phyloP scores from a whole-genome alignment of 2,113 vertebrate genomes.

The Pseudorasbora parva region DNA sequence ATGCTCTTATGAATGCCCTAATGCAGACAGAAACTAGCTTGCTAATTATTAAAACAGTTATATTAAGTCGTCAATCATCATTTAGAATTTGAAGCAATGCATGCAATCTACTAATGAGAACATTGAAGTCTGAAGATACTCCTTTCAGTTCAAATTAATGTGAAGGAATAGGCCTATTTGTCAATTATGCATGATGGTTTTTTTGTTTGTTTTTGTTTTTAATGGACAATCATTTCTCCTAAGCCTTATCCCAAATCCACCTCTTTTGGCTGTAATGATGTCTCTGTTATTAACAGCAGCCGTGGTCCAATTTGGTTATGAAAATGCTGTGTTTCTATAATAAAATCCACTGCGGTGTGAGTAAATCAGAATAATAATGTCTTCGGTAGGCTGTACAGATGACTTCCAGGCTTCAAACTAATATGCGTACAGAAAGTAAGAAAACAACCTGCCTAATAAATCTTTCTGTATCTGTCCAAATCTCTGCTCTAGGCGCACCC shows the following conservation, averaged over 20 bases:
- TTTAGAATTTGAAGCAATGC: background rate
- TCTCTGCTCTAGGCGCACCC: background rate
- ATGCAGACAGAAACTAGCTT: background rate
- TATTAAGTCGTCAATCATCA: background rate
- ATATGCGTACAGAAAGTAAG: background rate
- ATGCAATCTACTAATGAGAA: background rate
- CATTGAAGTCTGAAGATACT: background rate
- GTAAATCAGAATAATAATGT: slow-evolving; percentile 22
- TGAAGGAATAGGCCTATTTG: background rate
- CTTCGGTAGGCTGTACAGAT: background rate
- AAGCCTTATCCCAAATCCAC: background rate
- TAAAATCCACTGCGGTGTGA: slow-evolving; percentile 2
- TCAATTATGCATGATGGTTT: background rate
- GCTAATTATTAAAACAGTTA: background rate
- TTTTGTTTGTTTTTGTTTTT: no score
- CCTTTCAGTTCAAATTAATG: background rate
- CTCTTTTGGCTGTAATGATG: background rate
- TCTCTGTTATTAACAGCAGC: background rate
- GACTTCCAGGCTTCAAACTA: background rate
- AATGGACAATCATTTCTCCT: background rate
- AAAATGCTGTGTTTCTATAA: background rate
- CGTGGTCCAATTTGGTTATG: background rate
- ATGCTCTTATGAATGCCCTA: background rate
- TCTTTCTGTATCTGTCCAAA: background rate
- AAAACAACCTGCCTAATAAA: background rate